A percentile compares a stretch with the other conserved stretches of the same genome.
phyloP scores from a whole-genome alignment of 2,113 vertebrate genomes.

The Ploceus nigricollis region DNA sequence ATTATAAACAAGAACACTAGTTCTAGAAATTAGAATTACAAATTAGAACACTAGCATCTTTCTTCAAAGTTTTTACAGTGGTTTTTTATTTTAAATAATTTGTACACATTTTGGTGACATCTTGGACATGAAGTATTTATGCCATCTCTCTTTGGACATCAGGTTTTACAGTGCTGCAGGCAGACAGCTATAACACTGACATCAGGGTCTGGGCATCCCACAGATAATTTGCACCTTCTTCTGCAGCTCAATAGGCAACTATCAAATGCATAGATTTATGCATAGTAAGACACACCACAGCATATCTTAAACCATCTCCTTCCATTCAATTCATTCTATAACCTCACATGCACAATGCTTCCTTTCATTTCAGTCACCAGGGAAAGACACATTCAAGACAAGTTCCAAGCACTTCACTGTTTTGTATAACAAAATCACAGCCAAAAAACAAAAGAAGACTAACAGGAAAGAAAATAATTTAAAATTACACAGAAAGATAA shows the following conservation, averaged over 20 bases:
- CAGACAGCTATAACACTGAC: not conserved
- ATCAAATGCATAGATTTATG: not conserved
- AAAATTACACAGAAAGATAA: not conserved
- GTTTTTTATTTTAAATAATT: not conserved
- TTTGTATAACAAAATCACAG: not conserved
- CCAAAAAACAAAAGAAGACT: not conserved
- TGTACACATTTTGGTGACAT: not conserved
- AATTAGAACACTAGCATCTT: not conserved
- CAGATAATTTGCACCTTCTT: not conserved
- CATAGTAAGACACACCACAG: not conserved
- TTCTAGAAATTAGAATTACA: not conserved
- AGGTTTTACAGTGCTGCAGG: not conserved
- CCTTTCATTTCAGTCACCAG: not conserved
- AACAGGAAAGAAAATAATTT: not conserved
- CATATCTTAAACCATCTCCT: not conserved
- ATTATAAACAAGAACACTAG: not conserved
- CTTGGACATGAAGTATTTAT: not conserved
- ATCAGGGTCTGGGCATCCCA: not conserved
- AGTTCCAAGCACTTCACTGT: not conserved
- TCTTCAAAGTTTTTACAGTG: not conserved
- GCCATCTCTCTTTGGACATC: not conserved
- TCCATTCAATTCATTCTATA: not conserved
- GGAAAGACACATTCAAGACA: not conserved
- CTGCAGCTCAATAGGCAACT: not conserved
- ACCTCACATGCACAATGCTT: not conserved